Conservation (phyloP, 2,113 vertebrate species). For the Ptilonorhynchus violaceus region DNA sequence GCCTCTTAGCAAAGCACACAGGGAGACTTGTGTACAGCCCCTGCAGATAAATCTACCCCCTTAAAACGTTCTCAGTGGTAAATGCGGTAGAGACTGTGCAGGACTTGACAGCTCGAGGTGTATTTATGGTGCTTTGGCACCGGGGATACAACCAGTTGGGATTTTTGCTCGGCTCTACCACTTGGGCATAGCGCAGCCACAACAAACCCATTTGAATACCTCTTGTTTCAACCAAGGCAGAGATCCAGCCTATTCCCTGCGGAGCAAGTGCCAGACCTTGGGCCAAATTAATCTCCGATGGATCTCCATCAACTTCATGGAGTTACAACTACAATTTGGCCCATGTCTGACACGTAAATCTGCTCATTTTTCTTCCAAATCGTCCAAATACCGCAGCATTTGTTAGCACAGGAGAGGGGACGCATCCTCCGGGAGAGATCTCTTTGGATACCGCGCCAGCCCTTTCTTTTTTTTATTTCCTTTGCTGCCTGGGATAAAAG, state of each 20-base stretch:
- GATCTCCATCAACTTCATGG: constrained; percentile 22
- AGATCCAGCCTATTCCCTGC: background rate
- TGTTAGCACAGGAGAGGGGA: constrained; percentile 6
- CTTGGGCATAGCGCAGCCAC: constrained; percentile 31
- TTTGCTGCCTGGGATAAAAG: constrained; percentile 42
- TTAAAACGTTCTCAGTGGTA: background rate
- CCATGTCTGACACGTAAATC: background rate
- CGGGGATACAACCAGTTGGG: background rate
- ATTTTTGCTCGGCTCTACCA: background rate
- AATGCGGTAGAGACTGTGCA: background rate
- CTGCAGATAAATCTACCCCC: background rate
- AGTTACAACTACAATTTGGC: constrained; percentile 2
- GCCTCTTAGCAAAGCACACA: background rate
- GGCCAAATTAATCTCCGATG: constrained; percentile 43
- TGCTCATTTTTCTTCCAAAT: background rate
- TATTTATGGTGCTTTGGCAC: constrained; percentile 25
- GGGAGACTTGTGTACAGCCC: background rate
- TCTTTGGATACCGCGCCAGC: background rate
- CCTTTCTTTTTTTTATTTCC: constrained; percentile 16
- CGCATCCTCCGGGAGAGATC: constrained; percentile 20
- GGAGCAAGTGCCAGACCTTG: background rate
- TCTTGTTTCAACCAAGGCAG: constrained; percentile 32
- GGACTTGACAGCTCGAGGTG: background rate
- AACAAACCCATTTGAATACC: constrained; percentile 19
- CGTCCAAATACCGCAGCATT: background rate